Evolutionary conservation across 2,888 invertebrate genomes (phyloP), one percentile per base, ranked within the genome.

Genomic region (Drosophila meridiana): DNA sequence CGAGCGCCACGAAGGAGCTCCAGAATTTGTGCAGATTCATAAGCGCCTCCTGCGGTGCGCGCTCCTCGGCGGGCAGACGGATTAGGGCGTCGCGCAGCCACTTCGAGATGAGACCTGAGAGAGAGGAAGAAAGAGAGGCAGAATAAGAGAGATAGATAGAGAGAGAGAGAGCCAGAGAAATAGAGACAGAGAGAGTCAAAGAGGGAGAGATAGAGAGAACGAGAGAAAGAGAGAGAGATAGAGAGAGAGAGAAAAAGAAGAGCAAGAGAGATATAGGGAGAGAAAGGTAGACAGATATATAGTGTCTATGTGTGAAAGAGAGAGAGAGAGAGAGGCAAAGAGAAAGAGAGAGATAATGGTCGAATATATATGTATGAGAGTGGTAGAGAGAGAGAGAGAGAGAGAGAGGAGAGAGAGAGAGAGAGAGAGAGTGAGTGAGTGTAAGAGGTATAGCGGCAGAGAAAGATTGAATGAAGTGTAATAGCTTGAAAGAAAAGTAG

Each of bases 21-120:
- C 96, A 96, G 52, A 97, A 94, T 90, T 97, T 97, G 78, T 94
- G 94, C 80, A 97, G 94, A 92, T 96, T 95, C 94, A 97, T 96
- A 14, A 97, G 90, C 5, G 97, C 97, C 91, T 96, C 96, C n/a
- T 95, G 93, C 63, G 95, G 94, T 1, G 94, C 94, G 52, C 94
- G 94, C 83, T 95, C 95, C 85, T 95, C 95, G 0, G 94, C 93
- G 3, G 95, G 94, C 59, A 93, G 91, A 58, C 94, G 94, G 63
- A 94, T 93, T 94, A 96, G 96, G 0, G 95, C 96, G 91, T 97
- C 97, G 69, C 95, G 95, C 2, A 96, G 92, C 97, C 97, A 97
- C 91, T 97, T 97, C 69, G 95, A 94, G 0, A 97, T 95, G 6
- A 97, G 93, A 13, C 97, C 97, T 30, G 95, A 3, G 14, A 20